These are phyloP conservation scores for Rhinella marina DNA, from an alignment of 2,797 vertebrate genomes.

Conservation along the genomic window DNA sequence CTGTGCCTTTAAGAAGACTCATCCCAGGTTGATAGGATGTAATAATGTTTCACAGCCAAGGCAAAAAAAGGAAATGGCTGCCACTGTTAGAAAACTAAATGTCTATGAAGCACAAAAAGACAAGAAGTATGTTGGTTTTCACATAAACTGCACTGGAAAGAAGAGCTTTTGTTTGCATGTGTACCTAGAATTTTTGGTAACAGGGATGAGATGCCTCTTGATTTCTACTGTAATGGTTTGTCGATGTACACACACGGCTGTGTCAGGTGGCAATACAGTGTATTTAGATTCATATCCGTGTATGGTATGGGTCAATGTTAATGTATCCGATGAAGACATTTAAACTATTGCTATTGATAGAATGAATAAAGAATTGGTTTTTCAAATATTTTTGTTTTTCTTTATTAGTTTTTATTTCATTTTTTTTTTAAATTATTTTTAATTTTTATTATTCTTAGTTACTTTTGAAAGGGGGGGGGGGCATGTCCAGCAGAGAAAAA, in stretches of 20 bases:
- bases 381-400: constrained; percentile 64
- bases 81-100: constrained; percentile 60
- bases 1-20: constrained; percentile 53
- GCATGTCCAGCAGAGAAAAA: too few species aligned
- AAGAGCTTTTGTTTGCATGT: constrained; percentile 75
- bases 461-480: too few species aligned
- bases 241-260: constrained; percentile 78
- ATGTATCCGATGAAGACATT: constrained; percentile 80
- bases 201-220: constrained; percentile 79
- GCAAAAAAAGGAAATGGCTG: background rate
- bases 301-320: constrained; percentile 81
- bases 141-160: constrained; percentile 80
- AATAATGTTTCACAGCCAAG: constrained; percentile 57
- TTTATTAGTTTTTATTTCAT: background rate
- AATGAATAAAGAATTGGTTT: constrained; percentile 88
- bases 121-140: constrained; percentile 76
- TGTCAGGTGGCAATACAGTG: constrained; percentile 80
- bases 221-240: constrained; percentile 82
- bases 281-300: constrained; percentile 80
- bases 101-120: constrained; percentile 76
- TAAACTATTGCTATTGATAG: constrained; percentile 83
- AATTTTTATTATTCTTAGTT: too few species aligned
- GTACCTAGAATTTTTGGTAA: constrained; percentile 77
- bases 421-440: too few species aligned
- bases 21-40: constrained; percentile 51